Base-by-base conservation (phyloP, 2,113 vertebrate species). In the Proteles cristata region DNA sequence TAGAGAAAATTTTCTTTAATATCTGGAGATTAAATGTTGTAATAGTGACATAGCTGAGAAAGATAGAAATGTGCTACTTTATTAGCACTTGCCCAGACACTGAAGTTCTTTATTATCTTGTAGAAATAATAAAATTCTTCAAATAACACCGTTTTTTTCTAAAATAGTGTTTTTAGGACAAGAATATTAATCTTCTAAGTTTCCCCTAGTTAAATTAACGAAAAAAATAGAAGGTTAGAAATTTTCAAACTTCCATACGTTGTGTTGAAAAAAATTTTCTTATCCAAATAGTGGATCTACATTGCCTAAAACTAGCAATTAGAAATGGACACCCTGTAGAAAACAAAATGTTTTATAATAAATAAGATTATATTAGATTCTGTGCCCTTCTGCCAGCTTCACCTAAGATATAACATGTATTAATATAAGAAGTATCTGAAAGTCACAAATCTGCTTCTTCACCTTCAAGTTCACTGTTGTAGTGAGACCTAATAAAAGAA, bases 271-370 rank as follows among this genome's bases (percentile, higher is more conserved):
- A 61, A 79, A 89, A 55, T 93, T 97, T 97, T 90, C 48, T 96
- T 39, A 48, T 0, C 28, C 19, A 84, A 10, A 11, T 25, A 88
- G 5, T 66, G 9, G 6, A 65, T 68, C 69, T 97, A 79, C 92
- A 50, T 80, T 85, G 31, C 76, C 68, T 97, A 61, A 77, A 95
- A 5, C 11, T 83, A 96, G 74, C 74, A 97, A 95, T 97, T 96
- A 85, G 96, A 97, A 97, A 61, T 6, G 1, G 68, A 77, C 33
- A 96, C 43, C 23, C 1, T 95, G 58, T 76, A 80, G 97, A 96
- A 97, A 94, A 66, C 39, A n/a, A 35, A 50, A 9, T 48, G 28
- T 16, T 77, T 94, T 92, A 61, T 50, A 69, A 66, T 35, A 84
- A 12, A 48, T 0, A 2, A 0, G 86, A 31, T 73, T 23, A 39